Evolutionary conservation across 2,888 invertebrate species (phyloP).

Genomic region (Drosophila ezoana): DNA sequence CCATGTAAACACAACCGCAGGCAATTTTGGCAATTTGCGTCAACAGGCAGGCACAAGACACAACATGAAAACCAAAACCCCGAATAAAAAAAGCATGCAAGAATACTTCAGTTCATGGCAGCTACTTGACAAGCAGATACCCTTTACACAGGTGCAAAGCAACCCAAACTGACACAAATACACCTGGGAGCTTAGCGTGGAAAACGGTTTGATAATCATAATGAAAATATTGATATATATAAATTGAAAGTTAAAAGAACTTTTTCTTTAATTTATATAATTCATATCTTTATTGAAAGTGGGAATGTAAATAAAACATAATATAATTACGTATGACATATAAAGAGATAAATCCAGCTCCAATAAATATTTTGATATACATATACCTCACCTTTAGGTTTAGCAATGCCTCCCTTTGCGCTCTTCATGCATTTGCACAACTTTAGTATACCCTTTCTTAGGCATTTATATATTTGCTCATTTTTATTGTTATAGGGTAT

Average conservation of each 20-base stretch:
- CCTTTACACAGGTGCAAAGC: slow-evolving; percentile 1
- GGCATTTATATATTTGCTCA: slow-evolving; percentile 1
- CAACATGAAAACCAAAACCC: slow-evolving; percentile 46
- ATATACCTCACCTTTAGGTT: background rate
- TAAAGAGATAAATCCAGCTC: no score
- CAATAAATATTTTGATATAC: slow-evolving; percentile 9
- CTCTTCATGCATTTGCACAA: background rate
- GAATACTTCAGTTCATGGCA: background rate
- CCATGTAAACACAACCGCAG: slow-evolving; percentile 81
- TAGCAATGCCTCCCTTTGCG: background rate
- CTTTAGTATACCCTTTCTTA: slow-evolving; percentile 7
- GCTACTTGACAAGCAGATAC: slow-evolving; percentile 3
- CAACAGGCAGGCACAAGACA: slow-evolving; percentile 71
- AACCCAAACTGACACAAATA: no score
- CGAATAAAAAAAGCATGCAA: slow-evolving; percentile 18
- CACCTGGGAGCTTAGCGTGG: no score
- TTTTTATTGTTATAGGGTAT: slow-evolving; percentile 30
- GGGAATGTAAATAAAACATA: no score
- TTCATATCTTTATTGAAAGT: no score
- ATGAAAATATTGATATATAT: no score
- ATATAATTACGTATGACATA: no score
- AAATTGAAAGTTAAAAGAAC: no score
- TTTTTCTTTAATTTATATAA: no score
- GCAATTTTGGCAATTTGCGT: slow-evolving; percentile 81
- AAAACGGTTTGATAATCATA: no score